Conservation (phyloP, 2,888 invertebrate genomes). For the Fissipunctia ypsillon region DNA sequence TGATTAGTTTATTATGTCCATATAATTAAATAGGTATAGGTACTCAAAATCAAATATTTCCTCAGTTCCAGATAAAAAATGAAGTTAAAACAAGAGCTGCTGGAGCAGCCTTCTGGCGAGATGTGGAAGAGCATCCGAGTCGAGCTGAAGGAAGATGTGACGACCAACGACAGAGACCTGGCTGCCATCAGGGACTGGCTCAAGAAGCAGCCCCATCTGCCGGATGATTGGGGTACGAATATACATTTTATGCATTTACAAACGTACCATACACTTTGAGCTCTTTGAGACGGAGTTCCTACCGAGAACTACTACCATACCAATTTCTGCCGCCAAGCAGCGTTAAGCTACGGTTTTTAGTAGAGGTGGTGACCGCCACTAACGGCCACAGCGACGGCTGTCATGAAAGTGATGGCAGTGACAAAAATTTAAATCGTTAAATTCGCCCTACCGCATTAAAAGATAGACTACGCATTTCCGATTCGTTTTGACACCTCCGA, state of each 20-base stretch:
- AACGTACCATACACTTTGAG: neutral
- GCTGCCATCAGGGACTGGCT: constrained; percentile 92
- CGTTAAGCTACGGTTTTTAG: too few species aligned
- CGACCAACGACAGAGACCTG: constrained; percentile 90
- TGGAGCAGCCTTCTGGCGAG: constrained; percentile 92
- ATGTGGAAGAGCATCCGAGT: constrained; percentile 92
- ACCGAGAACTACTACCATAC: neutral
- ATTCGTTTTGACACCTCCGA: too few species aligned
- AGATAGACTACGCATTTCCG: too few species aligned
- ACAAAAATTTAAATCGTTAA: too few species aligned
- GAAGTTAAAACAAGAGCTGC: constrained; percentile 90
- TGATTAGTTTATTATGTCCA: neutral
- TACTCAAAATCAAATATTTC: neutral
- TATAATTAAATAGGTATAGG: neutral
- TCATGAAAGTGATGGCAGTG: too few species aligned
- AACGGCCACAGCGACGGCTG: too few species aligned
- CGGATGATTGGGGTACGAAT: constrained; percentile 89
- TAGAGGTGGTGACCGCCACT: too few species aligned
- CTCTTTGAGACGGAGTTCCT: neutral
- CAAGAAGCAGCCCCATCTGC: constrained; percentile 92
- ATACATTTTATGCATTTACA: neutral
- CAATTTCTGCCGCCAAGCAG: neutral
- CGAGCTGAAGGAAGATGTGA: constrained; percentile 92
- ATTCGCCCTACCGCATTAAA: too few species aligned
- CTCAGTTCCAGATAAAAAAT: constrained; percentile 70